Base-by-base conservation (phyloP, 2,797 vertebrate genomes). In the Taenioides sp. region DNA sequence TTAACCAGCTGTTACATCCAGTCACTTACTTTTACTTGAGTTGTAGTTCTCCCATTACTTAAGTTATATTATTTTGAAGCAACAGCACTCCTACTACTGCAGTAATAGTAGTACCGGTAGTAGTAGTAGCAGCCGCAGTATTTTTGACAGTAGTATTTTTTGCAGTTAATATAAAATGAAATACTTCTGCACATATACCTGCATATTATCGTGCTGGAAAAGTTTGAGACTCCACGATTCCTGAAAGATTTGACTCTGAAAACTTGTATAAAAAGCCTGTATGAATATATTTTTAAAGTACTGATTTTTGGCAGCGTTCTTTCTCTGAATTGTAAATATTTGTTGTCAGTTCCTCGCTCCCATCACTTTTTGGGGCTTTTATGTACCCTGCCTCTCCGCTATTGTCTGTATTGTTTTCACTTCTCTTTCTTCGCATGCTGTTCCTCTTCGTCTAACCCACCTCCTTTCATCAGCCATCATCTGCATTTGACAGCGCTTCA, bases 391-490 rank as follows among this genome's bases (percentile, higher is more conserved):
- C 64, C 49, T 73, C 40, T 23, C 23, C 22, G 16, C 63, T 61
- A 68, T 52, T 69, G 27, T 65, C 25, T 55, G 73, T n/a, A 28
- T 64, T 71, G 23, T 69, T 34, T 67, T 40, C 67, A 49, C 23
- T 55, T 18, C 57, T 67, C 49, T 34, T 67, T 34, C 52, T 57
- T 27, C 60, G 60, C 18, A 37, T 23, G 47, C 59, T 10, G 69
- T 27, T 40, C 47, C 69, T 78, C 67, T 75, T 31, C 43, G 14
- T 71, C 73, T 70, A 52, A 58, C 61, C 82, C 74, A 50, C 67
- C 63, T 80, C 77, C 75, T 87, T 86, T 89, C 86, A 86, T 85
- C 86, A 82, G 10, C 67, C 80, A 23, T 84, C 84, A 80, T 70
- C 76, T 55, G 80, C 66, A 27, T 85, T 55, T 85, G 84, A 87